A percentile compares a stretch with the other conserved stretches of the same genome.
Conservation (phyloP, 2,888 invertebrate genomes). For the Papilio demoleus region DNA sequence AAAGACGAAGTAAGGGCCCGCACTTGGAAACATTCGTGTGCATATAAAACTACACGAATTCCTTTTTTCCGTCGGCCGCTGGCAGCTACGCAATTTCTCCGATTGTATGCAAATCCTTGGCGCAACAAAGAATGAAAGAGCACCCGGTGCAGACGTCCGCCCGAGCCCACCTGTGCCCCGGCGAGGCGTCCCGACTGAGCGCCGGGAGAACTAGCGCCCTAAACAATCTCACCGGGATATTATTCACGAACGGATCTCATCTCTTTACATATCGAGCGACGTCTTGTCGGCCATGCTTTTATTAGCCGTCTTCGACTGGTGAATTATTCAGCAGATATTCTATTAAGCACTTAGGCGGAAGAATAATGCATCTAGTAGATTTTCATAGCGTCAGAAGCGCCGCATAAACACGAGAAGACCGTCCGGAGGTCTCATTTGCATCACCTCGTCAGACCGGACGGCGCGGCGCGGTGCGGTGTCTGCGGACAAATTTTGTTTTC, state of each 20-base stretch:
- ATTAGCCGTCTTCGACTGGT: constrained; percentile 70
- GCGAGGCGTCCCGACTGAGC: constrained; percentile 59
- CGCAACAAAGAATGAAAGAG: constrained; percentile 80
- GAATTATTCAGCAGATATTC: constrained; percentile 76
- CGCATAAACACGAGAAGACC: constrained; percentile 58
- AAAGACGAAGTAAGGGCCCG: constrained; percentile 51
- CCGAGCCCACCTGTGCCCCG: constrained; percentile 54
- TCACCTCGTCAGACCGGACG: constrained; percentile 59
- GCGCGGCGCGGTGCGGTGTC: constrained; percentile 44
- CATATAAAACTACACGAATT: constrained; percentile 68
- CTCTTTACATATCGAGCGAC: constrained; percentile 73
- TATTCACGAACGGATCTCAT: constrained; percentile 75
- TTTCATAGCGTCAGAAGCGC: constrained; percentile 63
- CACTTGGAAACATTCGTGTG: constrained; percentile 61
- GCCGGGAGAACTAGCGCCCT: constrained; percentile 61
- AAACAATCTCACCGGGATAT: constrained; percentile 68
- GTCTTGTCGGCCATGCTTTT: constrained; percentile 74
- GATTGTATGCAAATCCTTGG: constrained; percentile 81
- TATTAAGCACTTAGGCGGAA: constrained; percentile 74
- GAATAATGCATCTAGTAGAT: constrained; percentile 74
- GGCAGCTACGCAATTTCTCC: constrained; percentile 77
- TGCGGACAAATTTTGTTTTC: constrained; percentile 39
- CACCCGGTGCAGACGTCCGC: constrained; percentile 70
- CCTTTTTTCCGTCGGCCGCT: constrained; percentile 64
- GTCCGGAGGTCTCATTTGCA: constrained; percentile 56